Conservation (phyloP, 1,140 invertebrate species). For the Diachasmimorpha longicaudata region DNA sequence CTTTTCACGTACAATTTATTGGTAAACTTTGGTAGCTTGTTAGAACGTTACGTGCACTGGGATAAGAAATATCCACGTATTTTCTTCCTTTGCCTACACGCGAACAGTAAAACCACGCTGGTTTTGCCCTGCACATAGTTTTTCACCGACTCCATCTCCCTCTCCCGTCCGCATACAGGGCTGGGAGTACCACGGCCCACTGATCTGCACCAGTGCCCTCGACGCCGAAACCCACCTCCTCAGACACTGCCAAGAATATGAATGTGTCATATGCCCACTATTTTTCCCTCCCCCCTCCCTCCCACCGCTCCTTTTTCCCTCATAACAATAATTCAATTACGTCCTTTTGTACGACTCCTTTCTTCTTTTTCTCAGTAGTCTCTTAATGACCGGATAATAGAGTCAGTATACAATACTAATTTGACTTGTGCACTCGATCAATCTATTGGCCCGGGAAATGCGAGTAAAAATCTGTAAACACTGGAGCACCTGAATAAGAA, state of each 20-base stretch:
- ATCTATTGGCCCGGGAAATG: slow-evolving; percentile 11
- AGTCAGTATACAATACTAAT: slow-evolving; percentile 63
- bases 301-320: neutral
- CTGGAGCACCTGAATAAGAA: too few relatives aligned
- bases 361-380: neutral
- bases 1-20: slow-evolving; percentile 54
- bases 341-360: neutral
- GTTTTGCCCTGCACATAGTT: slow-evolving; percentile 9
- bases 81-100: slow-evolving; percentile 1
- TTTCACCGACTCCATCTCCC: slow-evolving; percentile 24
- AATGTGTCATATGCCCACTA: slow-evolving; percentile 37
- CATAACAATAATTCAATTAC: slow-evolving; percentile 3
- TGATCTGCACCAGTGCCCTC: slow-evolving; percentile 57
- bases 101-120: slow-evolving; percentile 24
- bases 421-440: slow-evolving; percentile 9
- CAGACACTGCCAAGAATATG: slow-evolving; percentile 43
- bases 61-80: slow-evolving; percentile 56
- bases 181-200: slow-evolving; percentile 37
- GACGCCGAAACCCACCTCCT: slow-evolving; percentile 45
- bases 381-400: slow-evolving; percentile 44
- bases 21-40: slow-evolving; percentile 63
- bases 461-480: too few relatives aligned
- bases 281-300: slow-evolving; percentile 12
- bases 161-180: slow-evolving; percentile 8
- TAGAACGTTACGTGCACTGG: slow-evolving; percentile 61